Conservation (phyloP, 2,888 invertebrate species). For the Apotomis turbidana region DNA sequence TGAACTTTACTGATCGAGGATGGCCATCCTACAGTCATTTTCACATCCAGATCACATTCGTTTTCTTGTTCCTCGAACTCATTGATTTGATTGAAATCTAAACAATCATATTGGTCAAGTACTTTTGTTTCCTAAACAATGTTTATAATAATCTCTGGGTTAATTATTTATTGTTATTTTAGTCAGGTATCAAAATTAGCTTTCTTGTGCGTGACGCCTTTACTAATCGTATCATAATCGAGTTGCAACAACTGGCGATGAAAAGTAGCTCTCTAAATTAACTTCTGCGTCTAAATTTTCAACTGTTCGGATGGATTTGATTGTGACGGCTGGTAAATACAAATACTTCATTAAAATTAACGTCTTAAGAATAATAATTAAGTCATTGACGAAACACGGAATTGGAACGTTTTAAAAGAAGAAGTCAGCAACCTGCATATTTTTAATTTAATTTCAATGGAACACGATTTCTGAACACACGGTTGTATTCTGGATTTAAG, state of each 20-base stretch:
- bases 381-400: not conserved
- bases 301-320: constrained; percentile 18
- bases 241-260: constrained; percentile 19
- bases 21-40: too few relatives aligned
- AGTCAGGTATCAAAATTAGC: constrained; percentile 20
- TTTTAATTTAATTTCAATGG: too few relatives aligned
- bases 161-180: constrained; percentile 18
- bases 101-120: constrained; percentile 42
- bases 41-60: too few relatives aligned
- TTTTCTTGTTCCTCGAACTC: constrained; percentile 41
- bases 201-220: constrained; percentile 31
- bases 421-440: too few relatives aligned
- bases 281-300: constrained; percentile 11
- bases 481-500: too few relatives aligned
- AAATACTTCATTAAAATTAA: constrained; percentile 21
- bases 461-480: too few relatives aligned
- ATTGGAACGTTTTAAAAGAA: not conserved
- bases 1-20: too few relatives aligned
- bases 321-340: constrained; percentile 19
- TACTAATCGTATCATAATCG: constrained; percentile 24
- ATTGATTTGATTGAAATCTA: constrained; percentile 63
- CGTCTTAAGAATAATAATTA: constrained; percentile 15
- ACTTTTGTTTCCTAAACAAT: constrained; percentile 1
- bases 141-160: not conserved
- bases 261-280: constrained; percentile 24